Evolutionary conservation across 1,140 invertebrate species (phyloP).

Genomic region (Zelostemma sp.): DNA sequence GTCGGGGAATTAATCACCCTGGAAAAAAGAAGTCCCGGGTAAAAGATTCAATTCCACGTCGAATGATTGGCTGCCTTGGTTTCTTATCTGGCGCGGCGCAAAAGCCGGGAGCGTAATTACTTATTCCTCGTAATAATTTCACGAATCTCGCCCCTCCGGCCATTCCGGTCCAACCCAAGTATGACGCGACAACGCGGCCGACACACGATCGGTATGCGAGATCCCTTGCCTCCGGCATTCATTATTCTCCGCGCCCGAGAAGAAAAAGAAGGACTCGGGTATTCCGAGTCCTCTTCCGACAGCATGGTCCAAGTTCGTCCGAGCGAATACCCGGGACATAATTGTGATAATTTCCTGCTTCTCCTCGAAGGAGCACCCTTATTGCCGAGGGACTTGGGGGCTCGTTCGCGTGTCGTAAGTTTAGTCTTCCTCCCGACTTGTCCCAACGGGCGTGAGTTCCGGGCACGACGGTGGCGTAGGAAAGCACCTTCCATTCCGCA

Average conservation of each 20-base stretch:
- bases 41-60: constrained; percentile 7
- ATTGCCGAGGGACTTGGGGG: constrained; percentile 43
- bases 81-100: too few relatives aligned
- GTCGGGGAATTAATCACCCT: not conserved
- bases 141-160: too few relatives aligned
- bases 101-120: too few relatives aligned
- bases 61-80: not conserved
- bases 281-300: constrained; percentile 2
- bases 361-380: constrained; percentile 41
- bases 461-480: constrained; percentile 29
- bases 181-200: constrained; percentile 8
- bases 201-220: constrained; percentile 33
- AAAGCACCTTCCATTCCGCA: constrained; percentile 50
- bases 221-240: constrained; percentile 7
- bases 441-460: constrained; percentile 39
- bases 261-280: constrained; percentile 15
- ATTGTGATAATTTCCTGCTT: constrained; percentile 58
- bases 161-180: constrained; percentile 6
- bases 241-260: constrained; percentile 11
- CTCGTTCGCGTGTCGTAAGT: constrained; percentile 56
- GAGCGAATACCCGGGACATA: constrained; percentile 34
- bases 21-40: constrained; percentile 14
- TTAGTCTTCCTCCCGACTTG: constrained; percentile 17
- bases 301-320: constrained; percentile 13
- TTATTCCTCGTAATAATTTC: too few relatives aligned